Base-by-base conservation (phyloP, 2,113 vertebrate species). In the Eupsittula cactorum region DNA sequence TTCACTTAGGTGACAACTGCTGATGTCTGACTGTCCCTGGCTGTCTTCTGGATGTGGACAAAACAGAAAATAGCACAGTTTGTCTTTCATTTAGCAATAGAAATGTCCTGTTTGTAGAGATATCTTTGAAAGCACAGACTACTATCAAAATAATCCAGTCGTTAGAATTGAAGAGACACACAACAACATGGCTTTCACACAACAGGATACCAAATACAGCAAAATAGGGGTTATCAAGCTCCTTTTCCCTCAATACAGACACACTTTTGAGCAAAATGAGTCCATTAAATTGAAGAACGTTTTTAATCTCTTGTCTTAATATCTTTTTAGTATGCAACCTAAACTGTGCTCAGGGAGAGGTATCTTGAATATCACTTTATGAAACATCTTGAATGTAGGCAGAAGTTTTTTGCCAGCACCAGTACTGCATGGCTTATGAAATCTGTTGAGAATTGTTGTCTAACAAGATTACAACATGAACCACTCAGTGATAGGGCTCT, bases 131-230 rank as follows among this genome's bases (percentile, higher is more conserved):
- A 6, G 2, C 7, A n/a, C 15, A 69, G 59, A 19, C 49, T 77
- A 8, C 47, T 63, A 15, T n/a, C 12, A 82, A 88, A 73, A 50
- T 62, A 86, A 83, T 47, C 41, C 44, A 46, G 49, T 57, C 47
- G 7, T 29, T 50, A n/a, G 16, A 14, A 67, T 65, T 79, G 78
- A 46, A 73, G n/a, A 49, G 25, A 44, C 15, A n/a, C 0, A 0
- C 64, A 71, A 29, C 3, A 6, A 15, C 13, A n/a, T 0, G 4
- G 28, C 29, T 60, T 90, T 86, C 64, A 81, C 1, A 10, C 31
- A 63, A 31, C 29, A 52, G 29, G 64, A 60, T n/a, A 18, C 29
- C 62, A 93, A 81, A 74, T 60, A 70, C 0, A 90, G 35, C 73
- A 68, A 84, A 64, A 10, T n/a, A 73, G 35, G 3, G 31, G 62